A percentile compares a stretch with the other conserved stretches of the same genome.
phyloP scores from a whole-genome alignment of 2,113 vertebrate genomes.

The Grus americana region DNA sequence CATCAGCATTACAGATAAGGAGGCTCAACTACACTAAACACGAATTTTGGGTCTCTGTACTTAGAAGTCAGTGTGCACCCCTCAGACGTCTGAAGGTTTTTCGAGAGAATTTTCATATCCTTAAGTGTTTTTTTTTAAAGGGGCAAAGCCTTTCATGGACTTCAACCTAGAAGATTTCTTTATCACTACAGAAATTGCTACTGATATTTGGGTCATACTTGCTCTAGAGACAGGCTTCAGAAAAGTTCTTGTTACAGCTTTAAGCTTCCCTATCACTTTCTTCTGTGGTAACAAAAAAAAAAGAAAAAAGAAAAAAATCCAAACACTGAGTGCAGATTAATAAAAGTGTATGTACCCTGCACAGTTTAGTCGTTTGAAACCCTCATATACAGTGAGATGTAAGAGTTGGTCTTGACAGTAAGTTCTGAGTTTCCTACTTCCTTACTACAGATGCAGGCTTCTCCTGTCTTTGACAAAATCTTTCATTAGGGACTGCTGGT shows the following conservation, averaged over 20 bases:
- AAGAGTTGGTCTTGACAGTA: background rate
- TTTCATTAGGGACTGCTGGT: background rate
- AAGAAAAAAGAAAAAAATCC: background rate
- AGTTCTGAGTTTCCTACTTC: background rate
- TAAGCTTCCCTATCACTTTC: background rate
- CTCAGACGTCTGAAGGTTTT: background rate
- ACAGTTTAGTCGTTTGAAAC: background rate
- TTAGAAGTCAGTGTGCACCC: background rate
- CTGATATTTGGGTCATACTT: background rate
- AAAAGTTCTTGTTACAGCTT: background rate
- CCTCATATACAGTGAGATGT: background rate
- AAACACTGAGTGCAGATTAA: background rate
- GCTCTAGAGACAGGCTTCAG: background rate
- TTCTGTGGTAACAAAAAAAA: background rate
- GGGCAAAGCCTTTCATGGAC: background rate
- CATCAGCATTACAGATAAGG: background rate
- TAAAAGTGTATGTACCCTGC: background rate
- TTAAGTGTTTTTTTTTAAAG: background rate
- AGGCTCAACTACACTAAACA: background rate
- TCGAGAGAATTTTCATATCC: background rate
- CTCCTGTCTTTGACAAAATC: background rate
- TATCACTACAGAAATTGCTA: background rate
- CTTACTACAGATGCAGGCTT: background rate
- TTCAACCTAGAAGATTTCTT: background rate
- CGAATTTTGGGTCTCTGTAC: background rate